Evolutionary conservation across 2,113 vertebrate species (phyloP), one percentile per base, ranked within the genome.

Genomic region (Onychostoma macrolepis): DNA sequence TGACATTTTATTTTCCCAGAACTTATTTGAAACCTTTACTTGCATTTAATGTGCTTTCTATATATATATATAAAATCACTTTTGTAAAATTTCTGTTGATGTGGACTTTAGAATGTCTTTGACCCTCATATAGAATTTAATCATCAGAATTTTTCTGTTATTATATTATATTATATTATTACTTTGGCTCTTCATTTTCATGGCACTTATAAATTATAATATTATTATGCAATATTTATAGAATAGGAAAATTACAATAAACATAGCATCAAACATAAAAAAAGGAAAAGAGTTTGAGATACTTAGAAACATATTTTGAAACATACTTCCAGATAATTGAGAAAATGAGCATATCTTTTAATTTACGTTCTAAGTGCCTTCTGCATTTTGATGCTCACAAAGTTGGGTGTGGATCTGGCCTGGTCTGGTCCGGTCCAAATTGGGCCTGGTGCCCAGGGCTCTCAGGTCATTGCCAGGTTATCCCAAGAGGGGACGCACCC

Each of bases 401-500:
- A 80, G 11, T 58, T 74, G 88, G 89, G 92, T 91, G 90, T 89
- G 0, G 5, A 30, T 26, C 56, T 19, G 89, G 3, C 0, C 2
- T 61, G 90, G 4, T 0, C 2, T 48, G 93, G 95, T 90, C 96
- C 93, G 28, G 92, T 92, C 1, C 84, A n/a, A 90, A 92, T 93
- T 92, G 38, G 89, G 92, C 26, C 88, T 19, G 91, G 92, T 95
- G 91, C 95, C 95, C 95, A 91, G 89, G 90, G 75, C 90, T n/a
- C 28, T 92, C 92, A 94, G 94, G 93, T 96, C 95, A 95, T 95
- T 96, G 94, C 94, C 95, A 96, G 96, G 95, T 95, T 96, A 95
- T 95, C 96, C 95, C 95, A 90, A 69, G 95, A 94, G 96, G 97
- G 96, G 96, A 98, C 96, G 92, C 80, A 92, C 92, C 95, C 94